These are phyloP conservation scores for Leptatherina wallacei DNA, from an alignment of 2,797 vertebrate species.

Conservation along the genomic window DNA sequence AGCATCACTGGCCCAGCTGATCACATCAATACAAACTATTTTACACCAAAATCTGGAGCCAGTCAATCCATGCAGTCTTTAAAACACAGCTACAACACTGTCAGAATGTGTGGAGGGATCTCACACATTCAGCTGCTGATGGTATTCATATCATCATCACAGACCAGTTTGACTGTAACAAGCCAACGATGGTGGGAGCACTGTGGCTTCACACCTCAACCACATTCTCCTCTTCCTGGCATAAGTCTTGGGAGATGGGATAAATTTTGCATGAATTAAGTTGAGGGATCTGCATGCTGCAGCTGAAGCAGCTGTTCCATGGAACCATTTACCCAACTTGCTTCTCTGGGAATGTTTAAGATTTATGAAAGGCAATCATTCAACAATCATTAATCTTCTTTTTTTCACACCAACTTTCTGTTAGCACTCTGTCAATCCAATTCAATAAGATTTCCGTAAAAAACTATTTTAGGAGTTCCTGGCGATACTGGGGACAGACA, in stretches of 20 bases:
- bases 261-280: constrained; percentile 40
- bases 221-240: constrained; percentile 65
- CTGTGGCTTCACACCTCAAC: constrained; percentile 56
- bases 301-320: constrained; percentile 46
- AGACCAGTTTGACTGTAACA: constrained; percentile 69
- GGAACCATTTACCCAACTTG: constrained; percentile 42
- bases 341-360: constrained; percentile 51
- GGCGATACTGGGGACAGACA: neutral
- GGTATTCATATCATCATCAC: constrained; percentile 51
- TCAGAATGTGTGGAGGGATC: constrained; percentile 68
- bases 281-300: constrained; percentile 27
- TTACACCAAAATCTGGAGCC: constrained; percentile 79
- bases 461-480: constrained; percentile 1
- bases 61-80: constrained; percentile 79
- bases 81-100: constrained; percentile 76
- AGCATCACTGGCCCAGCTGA: constrained; percentile 80
- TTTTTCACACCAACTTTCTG: neutral
- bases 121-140: constrained; percentile 35
- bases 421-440: constrained; percentile 8
- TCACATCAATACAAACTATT: constrained; percentile 82
- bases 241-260: constrained; percentile 41
- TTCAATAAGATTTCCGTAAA: constrained; percentile 10
- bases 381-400: constrained; percentile 28
- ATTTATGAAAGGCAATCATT: constrained; percentile 50
- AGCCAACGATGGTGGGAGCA: constrained; percentile 41